A percentile compares a stretch with the other conserved stretches of the same genome.
Conservation (phyloP, 1,140 invertebrate genomes). For the Listronotus oregonensis region DNA sequence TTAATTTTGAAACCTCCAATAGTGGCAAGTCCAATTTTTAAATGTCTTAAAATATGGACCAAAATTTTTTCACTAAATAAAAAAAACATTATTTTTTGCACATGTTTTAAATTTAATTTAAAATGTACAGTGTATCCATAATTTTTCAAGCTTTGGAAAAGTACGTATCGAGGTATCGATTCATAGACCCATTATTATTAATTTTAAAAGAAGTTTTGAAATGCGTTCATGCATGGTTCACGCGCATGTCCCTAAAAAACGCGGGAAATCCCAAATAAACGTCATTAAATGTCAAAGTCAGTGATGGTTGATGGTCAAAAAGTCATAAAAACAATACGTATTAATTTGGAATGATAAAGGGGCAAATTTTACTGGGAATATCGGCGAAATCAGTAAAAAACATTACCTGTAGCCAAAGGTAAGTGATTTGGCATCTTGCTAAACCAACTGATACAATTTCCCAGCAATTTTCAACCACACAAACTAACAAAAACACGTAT, state of each 20-base stretch:
- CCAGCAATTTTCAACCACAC: neutral
- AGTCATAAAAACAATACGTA: constrained; percentile 14
- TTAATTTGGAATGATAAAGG: constrained; percentile 25
- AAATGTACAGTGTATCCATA: no score
- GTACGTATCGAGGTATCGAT: no score
- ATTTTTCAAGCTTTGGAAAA: no score
- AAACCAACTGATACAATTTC: constrained; percentile 39
- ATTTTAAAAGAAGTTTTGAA: no score
- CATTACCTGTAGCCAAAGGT: constrained; percentile 48
- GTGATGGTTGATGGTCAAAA: neutral
- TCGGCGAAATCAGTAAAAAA: constrained; percentile 22
- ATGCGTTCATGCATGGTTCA: no score
- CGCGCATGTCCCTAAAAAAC: neutral
- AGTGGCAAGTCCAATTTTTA: no score
- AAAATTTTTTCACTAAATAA: no score
- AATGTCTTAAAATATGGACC: no score
- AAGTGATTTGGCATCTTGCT: constrained; percentile 43
- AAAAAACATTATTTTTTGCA: no score
- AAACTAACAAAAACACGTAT: neutral
- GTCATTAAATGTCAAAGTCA: neutral
- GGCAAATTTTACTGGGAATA: constrained; percentile 7
- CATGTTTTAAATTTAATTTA: no score
- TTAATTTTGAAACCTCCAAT: no score
- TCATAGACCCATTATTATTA: no score
- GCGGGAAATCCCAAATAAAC: constrained; percentile 1